Conservation (phyloP, 2,888 invertebrate species). For the Athrips mouffetella region DNA sequence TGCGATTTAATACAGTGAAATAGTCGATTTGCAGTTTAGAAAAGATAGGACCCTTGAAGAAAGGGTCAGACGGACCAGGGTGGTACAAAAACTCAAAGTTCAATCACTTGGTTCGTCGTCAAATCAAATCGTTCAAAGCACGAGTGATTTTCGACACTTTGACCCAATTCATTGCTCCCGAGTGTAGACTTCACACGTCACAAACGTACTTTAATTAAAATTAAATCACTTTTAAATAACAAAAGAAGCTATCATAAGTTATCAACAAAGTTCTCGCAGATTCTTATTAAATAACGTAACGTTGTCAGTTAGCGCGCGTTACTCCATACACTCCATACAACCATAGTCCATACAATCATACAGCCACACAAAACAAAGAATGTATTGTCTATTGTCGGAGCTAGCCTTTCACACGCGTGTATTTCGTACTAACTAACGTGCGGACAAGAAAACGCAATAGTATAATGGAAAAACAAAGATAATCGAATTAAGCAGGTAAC, state of each 20-base stretch:
- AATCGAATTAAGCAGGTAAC: neutral
- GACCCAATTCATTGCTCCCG: too few relatives aligned
- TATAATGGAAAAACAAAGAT: constrained; percentile 27
- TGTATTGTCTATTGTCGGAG: constrained; percentile 56
- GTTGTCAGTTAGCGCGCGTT: constrained; percentile 7
- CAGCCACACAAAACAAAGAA: constrained; percentile 43
- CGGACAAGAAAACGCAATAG: constrained; percentile 35
- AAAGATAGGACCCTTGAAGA: too few relatives aligned
- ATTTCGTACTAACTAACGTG: constrained; percentile 31
- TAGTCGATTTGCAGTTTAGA: too few relatives aligned
- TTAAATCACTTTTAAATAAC: too few relatives aligned
- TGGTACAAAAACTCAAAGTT: too few relatives aligned
- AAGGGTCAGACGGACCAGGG: too few relatives aligned
- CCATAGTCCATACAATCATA: constrained; percentile 13
- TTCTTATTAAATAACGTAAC: constrained; percentile 19
- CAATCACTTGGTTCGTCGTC: too few relatives aligned
- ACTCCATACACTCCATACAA: constrained; percentile 10
- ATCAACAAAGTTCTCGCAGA: constrained; percentile 16
- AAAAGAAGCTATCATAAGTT: neutral
- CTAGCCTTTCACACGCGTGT: constrained; percentile 31
- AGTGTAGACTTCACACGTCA: too few relatives aligned
- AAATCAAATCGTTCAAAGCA: too few relatives aligned
- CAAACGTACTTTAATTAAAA: too few relatives aligned
- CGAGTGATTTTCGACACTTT: too few relatives aligned
- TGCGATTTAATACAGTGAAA: too few relatives aligned